phyloP scores from a whole-genome alignment of 2,888 invertebrate genomes.

The Scaptomyza parva region DNA sequence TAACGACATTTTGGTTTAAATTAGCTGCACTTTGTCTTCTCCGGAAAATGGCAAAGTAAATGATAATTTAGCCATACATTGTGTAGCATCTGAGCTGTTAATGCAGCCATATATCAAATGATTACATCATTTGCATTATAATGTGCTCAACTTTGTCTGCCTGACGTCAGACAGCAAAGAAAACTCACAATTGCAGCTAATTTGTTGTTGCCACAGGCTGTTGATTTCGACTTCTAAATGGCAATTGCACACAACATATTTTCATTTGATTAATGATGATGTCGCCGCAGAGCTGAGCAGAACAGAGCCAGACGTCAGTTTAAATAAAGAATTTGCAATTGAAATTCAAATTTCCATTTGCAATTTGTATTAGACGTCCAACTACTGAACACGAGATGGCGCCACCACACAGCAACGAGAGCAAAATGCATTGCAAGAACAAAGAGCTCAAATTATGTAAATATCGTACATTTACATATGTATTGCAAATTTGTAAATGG shows the following conservation, averaged over 20 bases:
- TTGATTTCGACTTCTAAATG: background rate
- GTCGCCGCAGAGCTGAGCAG: slow-evolving; percentile 20
- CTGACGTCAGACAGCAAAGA: background rate
- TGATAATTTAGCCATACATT: background rate
- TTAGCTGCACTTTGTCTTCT: slow-evolving; percentile 24
- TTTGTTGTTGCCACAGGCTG: background rate
- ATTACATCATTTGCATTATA: slow-evolving; percentile 15
- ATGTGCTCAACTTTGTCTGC: background rate
- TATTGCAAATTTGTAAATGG: background rate
- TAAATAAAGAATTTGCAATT: slow-evolving; percentile 25
- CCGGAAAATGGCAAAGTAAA: slow-evolving; percentile 1
- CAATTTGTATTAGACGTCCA: background rate
- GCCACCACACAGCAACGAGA: background rate
- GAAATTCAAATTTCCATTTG: background rate
- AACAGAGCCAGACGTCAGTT: slow-evolving; percentile 33
- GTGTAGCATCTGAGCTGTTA: slow-evolving; percentile 1
- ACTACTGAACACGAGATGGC: background rate
- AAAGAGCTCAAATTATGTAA: background rate
- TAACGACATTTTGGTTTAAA: slow-evolving; percentile 15
- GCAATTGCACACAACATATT: slow-evolving; percentile 4
- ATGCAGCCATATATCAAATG: slow-evolving; percentile 1
- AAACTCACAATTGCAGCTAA: slow-evolving; percentile 4
- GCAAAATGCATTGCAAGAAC: background rate
- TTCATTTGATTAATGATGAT: slow-evolving; percentile 12
- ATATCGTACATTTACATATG: slow-evolving; percentile 1